These are phyloP conservation scores for Berghia stephanieae DNA, from an alignment of 1,140 invertebrate genomes.

Conservation along the genomic window DNA sequence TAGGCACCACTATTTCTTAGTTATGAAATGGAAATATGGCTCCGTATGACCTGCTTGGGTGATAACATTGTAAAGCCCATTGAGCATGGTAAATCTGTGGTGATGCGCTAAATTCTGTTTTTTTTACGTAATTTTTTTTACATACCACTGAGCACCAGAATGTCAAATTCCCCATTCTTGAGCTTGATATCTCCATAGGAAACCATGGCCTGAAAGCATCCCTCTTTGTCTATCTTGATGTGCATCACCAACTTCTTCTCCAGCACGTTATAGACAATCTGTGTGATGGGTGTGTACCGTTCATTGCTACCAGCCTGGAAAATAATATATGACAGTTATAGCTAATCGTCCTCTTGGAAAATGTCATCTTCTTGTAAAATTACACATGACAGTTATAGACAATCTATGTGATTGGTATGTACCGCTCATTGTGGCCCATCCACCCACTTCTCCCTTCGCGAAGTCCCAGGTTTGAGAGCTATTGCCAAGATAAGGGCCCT, in stretches of 20 bases:
- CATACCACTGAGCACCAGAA: slow-evolving; percentile 88
- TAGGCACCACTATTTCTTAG: no score
- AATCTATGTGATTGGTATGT: slow-evolving; percentile 72
- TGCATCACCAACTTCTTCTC: slow-evolving; percentile 75
- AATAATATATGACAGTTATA: not conserved
- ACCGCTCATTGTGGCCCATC: no score
- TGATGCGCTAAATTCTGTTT: no score
- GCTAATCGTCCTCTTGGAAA: slow-evolving; percentile 75
- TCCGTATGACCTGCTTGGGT: no score
- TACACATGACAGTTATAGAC: slow-evolving; percentile 74
- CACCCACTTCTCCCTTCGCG: no score
- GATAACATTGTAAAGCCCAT: no score
- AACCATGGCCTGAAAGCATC: slow-evolving; percentile 72
- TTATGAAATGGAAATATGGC: no score
- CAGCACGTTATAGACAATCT: slow-evolving; percentile 74
- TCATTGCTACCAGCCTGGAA: slow-evolving; percentile 65
- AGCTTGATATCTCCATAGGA: slow-evolving; percentile 80
- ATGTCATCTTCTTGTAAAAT: slow-evolving; percentile 74
- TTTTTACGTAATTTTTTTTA: not conserved
- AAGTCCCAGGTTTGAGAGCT: no score
- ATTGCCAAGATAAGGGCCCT: no score
- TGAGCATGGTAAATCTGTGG: no score
- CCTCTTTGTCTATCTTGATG: slow-evolving; percentile 72
- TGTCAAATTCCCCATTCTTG: slow-evolving; percentile 91
- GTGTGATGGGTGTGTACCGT: slow-evolving; percentile 71